These are phyloP conservation scores for Alectoris magna DNA, from an alignment of 2,797 vertebrate species.

Conservation along the genomic window DNA sequence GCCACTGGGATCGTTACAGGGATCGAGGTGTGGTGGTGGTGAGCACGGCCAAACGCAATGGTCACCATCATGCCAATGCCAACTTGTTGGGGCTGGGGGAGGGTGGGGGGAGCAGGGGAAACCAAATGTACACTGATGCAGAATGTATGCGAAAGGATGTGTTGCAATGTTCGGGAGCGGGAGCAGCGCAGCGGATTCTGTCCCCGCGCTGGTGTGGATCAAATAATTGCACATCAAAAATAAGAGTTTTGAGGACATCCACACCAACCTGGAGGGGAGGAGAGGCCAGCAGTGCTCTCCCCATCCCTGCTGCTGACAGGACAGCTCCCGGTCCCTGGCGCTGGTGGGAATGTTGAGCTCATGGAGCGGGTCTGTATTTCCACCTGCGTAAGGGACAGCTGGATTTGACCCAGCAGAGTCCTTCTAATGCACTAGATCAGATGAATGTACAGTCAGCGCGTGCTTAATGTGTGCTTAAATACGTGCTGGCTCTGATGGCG, in stretches of 20 bases:
- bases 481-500: background rate
- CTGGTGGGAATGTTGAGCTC: background rate
- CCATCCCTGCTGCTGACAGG: background rate
- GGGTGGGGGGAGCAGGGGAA: background rate
- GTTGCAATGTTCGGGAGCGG: background rate
- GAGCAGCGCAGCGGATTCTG: rapidly evolving
- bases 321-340: rapidly evolving
- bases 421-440: conserved; percentile 23
- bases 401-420: background rate
- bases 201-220: background rate
- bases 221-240: background rate
- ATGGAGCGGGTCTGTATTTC: background rate
- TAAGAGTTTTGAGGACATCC: background rate
- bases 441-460: background rate
- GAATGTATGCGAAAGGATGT: conserved; percentile 20
- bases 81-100: background rate
- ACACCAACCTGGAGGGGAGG: rapidly evolving
- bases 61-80: background rate
- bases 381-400: background rate
- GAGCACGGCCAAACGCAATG: rapidly evolving
- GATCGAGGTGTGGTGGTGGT: rapidly evolving
- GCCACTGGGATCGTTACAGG: background rate
- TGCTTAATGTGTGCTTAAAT: background rate
- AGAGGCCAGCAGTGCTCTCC: rapidly evolving
- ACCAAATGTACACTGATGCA: background rate